phyloP scores from a whole-genome alignment of 1,140 invertebrate species.

The Bombus breviceps region DNA sequence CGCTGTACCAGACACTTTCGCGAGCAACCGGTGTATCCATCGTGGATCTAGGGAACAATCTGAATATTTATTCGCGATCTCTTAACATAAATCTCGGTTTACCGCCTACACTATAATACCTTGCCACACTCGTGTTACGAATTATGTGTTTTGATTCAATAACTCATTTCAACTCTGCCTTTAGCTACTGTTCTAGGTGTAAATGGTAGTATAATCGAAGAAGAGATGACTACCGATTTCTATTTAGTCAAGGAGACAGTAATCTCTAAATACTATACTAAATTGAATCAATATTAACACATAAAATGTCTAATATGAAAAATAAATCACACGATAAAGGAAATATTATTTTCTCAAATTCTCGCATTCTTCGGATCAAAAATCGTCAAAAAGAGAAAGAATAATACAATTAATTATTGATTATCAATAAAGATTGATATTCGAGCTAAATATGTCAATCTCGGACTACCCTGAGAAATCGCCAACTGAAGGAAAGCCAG shows the following conservation, averaged over 20 bases:
- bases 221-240: too few relatives aligned
- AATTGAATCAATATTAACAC: too few relatives aligned
- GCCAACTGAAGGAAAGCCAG: neutral
- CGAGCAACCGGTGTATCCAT: neutral
- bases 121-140: neutral
- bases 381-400: too few relatives aligned
- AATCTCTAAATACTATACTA: too few relatives aligned
- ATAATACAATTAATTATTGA: too few relatives aligned
- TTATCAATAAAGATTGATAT: neutral
- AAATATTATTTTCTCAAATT: too few relatives aligned
- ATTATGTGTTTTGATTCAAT: neutral
- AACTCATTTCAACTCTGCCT: neutral
- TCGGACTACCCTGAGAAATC: too few relatives aligned
- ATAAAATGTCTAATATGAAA: too few relatives aligned
- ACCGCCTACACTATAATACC: neutral
- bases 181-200: neutral
- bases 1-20: neutral
- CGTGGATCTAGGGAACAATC: neutral
- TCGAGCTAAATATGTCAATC: constrained; percentile 24
- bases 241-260: too few relatives aligned
- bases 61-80: constrained; percentile 30
- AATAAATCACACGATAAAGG: neutral
- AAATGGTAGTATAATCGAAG: neutral
- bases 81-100: constrained; percentile 26
- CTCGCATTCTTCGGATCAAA: too few relatives aligned